These are phyloP conservation scores for Lithophane ornitopus DNA, from an alignment of 2,888 invertebrate genomes.

Conservation along the genomic window DNA sequence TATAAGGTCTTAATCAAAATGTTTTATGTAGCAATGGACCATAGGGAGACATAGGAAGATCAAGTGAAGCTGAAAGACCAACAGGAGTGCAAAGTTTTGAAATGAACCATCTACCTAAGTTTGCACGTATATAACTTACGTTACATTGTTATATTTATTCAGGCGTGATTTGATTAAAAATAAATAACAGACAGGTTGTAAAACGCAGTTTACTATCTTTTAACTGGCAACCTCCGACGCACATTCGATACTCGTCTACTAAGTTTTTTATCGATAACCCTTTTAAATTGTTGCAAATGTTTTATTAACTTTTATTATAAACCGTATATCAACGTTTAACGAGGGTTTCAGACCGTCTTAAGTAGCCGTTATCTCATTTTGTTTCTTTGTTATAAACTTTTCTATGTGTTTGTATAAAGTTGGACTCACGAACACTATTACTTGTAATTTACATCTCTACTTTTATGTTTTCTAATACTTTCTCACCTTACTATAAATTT, in stretches of 20 bases:
- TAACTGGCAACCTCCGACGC: conserved; percentile 78
- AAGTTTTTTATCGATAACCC: conserved; percentile 86
- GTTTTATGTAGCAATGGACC: neutral
- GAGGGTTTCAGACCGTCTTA: conserved; percentile 81
- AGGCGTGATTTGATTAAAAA: conserved; percentile 80
- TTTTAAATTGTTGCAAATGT: conserved; percentile 89
- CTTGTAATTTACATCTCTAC: conserved; percentile 50
- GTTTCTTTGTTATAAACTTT: conserved; percentile 84
- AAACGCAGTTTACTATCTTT: conserved; percentile 88
- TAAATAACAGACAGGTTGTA: conserved; percentile 80
- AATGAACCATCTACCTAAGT: conserved; percentile 18
- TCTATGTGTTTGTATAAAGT: conserved; percentile 69
- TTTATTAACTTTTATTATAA: conserved; percentile 89
- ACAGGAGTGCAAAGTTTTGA: neutral
- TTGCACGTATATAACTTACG: conserved; percentile 42
- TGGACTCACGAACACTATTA: conserved; percentile 56
- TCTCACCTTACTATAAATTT: conserved; percentile 62
- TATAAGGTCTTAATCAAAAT: neutral
- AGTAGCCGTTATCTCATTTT: conserved; percentile 87
- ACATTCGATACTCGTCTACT: conserved; percentile 85
- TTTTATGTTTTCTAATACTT: conserved; percentile 65
- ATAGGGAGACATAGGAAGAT: neutral
- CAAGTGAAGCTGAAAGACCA: neutral
- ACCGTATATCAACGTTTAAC: conserved; percentile 89
- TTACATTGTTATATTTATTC: conserved; percentile 76